These are phyloP conservation scores for Gallinago solitaria DNA, from an alignment of 2,797 vertebrate genomes.

Conservation along the genomic window DNA sequence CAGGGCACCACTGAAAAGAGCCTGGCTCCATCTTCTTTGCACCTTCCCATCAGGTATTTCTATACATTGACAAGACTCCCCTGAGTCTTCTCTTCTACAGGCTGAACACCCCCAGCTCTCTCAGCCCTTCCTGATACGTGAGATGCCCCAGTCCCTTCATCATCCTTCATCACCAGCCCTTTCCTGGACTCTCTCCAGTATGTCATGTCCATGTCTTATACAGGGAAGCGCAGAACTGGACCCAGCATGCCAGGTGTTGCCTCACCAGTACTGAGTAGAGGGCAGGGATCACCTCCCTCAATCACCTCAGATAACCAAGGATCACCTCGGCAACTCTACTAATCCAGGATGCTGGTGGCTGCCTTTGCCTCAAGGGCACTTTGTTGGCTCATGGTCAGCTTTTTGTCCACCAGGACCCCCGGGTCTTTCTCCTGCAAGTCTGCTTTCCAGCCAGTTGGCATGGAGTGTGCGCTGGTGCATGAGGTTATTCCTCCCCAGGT, in stretches of 20 bases:
- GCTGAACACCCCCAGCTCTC: not conserved
- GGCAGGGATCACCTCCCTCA: not conserved
- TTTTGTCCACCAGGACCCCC: not conserved
- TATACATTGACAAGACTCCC: not conserved
- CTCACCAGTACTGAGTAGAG: not conserved
- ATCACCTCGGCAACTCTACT: not conserved
- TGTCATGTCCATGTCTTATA: not conserved
- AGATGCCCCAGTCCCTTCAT: not conserved
- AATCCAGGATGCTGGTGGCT: not conserved
- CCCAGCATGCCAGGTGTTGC: not conserved
- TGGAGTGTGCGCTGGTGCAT: accelerated
- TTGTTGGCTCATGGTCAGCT: not conserved
- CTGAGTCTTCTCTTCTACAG: not conserved
- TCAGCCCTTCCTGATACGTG: not conserved
- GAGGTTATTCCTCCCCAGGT: not conserved
- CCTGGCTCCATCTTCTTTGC: not conserved
- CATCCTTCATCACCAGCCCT: not conserved
- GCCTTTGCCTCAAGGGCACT: not conserved
- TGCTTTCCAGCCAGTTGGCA: not conserved
- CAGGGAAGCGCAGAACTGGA: not conserved
- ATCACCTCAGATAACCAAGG: not conserved
- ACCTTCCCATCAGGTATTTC: not conserved
- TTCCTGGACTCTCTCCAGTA: not conserved
- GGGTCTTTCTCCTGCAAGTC: not conserved
- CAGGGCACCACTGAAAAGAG: not conserved